Conservation (phyloP, 2,888 invertebrate genomes). For the Phengaris arion region DNA sequence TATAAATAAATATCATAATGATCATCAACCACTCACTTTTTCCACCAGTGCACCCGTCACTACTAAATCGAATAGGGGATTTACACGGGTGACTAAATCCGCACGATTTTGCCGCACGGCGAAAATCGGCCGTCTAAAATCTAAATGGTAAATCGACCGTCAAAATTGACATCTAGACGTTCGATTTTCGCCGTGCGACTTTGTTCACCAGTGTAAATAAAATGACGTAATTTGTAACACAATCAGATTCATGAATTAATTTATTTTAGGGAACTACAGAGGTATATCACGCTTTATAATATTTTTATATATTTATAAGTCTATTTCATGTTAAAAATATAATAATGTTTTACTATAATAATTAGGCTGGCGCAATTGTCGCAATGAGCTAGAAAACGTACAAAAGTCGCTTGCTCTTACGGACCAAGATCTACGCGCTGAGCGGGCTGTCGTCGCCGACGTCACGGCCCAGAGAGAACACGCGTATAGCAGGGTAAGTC, state of each 20-base stretch:
- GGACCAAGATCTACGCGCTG: slow-evolving; percentile 54
- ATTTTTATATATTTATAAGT: neutral
- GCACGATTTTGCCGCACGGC: too few species aligned
- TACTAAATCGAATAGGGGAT: too few species aligned
- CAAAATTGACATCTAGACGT: too few species aligned
- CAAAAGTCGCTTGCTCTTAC: slow-evolving; percentile 48
- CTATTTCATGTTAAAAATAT: too few species aligned
- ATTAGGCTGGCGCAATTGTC: slow-evolving; percentile 67
- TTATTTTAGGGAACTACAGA: neutral
- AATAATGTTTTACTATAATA: neutral
- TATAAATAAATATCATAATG: too few species aligned
- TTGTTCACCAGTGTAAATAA: neutral
- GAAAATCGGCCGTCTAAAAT: too few species aligned
- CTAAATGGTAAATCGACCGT: too few species aligned
- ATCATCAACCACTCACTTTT: too few species aligned
- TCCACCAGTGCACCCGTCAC: too few species aligned
- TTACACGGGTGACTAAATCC: too few species aligned
- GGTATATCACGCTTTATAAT: neutral
- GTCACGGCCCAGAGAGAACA: slow-evolving; percentile 52
- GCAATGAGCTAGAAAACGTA: slow-evolving; percentile 63
- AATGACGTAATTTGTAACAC: neutral
- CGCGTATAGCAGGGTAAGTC: slow-evolving; percentile 49
- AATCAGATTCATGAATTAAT: neutral
- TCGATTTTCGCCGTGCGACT: too few species aligned
- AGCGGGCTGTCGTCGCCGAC: slow-evolving; percentile 54